Base-by-base conservation (phyloP, 2,113 vertebrate species). In the Ginglymostoma cirratum region DNA sequence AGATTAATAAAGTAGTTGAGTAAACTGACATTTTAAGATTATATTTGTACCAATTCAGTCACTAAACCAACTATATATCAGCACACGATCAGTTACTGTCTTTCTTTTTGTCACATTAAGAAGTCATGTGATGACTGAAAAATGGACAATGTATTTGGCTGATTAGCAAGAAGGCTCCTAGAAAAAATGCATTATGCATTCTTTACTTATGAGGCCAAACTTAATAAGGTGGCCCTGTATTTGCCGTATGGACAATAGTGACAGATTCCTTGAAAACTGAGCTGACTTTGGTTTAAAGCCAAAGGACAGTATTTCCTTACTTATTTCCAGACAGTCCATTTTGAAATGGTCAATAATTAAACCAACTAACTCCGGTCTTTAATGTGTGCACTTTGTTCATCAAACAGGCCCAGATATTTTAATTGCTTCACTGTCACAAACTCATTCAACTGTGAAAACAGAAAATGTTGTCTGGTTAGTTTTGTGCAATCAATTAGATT, bases 311-410 rank as follows among this genome's bases (percentile, higher is more conserved):
- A 48, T 95, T 95, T 27, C 94, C 94, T 76, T 95, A 72, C 24
- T 10, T 52, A 95, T 70, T 95, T 70, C 94, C 45, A 95, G 94
- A 76, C 94, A 17, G 69, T 67, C 65, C 5, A 65, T 72, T 72
- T 72, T 95, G 69, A 95, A 72, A 76, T 72, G 67, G 69, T 95
- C 69, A 95, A 72, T 95, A 95, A 95, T 76, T 95, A 95, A 95
- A 95, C 67, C 67, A 72, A 95, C 67, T 30, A 69, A 95, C 38
- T 76, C 94, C 52, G 52, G 19, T 48, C 69, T 95, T 48, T 95
- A 72, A 95, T 48, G 42, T 52, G 24, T 52, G 89, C 55, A 65
- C 65, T 34, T 55, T 93, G 89, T 93, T 93, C 34, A 65, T 38
- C 89, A 66, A 95, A 95, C 45, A 95, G 45, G 14, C 66, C n/a